These are phyloP conservation scores for Saccostrea echinata DNA, from an alignment of 1,140 invertebrate genomes.

Conservation along the genomic window DNA sequence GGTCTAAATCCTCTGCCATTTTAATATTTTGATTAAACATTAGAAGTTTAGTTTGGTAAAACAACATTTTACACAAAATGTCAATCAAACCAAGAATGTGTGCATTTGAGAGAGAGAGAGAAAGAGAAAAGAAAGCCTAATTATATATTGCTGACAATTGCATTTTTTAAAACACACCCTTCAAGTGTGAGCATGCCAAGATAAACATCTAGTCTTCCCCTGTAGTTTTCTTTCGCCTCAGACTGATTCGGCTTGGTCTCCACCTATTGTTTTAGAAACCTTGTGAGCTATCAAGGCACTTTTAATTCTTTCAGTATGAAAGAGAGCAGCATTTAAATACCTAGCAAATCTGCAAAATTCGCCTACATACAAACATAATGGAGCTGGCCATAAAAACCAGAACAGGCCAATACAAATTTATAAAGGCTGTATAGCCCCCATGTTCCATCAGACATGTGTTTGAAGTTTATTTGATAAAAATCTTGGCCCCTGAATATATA, in stretches of 20 bases:
- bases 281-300: too few species aligned
- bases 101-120: not conserved
- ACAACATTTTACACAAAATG: not conserved
- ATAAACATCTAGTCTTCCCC: not conserved
- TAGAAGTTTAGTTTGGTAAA: too few species aligned
- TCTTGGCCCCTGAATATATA: conserved; percentile 3
- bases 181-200: not conserved
- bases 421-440: too few species aligned
- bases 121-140: not conserved
- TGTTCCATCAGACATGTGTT: too few species aligned
- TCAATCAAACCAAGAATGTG: not conserved
- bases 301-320: too few species aligned
- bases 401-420: too few species aligned
- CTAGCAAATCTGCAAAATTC: too few species aligned
- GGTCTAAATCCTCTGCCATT: not conserved
- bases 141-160: not conserved
- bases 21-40: not conserved
- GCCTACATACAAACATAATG: too few species aligned
- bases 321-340: too few species aligned
- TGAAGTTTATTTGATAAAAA: not conserved
- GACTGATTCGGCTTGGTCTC: too few species aligned
- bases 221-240: not conserved
- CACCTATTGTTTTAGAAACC: too few species aligned
- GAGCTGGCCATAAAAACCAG: too few species aligned
- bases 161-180: not conserved